phyloP scores from a whole-genome alignment of 1,140 invertebrate genomes.

The Linepithema humile region DNA sequence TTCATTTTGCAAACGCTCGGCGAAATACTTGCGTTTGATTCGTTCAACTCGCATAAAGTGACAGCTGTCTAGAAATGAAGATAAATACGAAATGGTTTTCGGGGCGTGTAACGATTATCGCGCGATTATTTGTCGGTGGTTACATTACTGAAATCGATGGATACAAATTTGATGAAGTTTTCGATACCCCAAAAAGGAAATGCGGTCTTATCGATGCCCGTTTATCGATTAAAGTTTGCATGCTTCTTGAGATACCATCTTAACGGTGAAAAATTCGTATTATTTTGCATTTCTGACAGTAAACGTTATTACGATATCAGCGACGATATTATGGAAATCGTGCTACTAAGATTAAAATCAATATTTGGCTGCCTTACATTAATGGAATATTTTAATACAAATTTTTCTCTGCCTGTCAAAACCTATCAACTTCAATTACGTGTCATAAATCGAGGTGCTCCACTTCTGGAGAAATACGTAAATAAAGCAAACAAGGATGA shows the following conservation, averaged over 20 bases:
- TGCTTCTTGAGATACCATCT: conserved; percentile 29
- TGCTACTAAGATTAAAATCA: not conserved
- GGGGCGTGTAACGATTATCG: conserved; percentile 49
- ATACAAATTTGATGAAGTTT: conserved; percentile 32
- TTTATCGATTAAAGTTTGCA: conserved; percentile 18
- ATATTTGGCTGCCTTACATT: conserved; percentile 18
- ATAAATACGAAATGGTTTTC: conserved; percentile 42
- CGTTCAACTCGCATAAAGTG: not conserved
- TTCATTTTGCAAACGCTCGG: not conserved
- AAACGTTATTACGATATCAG: conserved; percentile 1
- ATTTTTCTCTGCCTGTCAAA: conserved; percentile 1
- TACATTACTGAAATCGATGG: conserved; percentile 3
- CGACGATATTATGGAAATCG: conserved; percentile 21
- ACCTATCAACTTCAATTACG: not conserved
- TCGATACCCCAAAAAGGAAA: conserved; percentile 29
- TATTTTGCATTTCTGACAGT: not conserved
- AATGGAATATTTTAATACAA: conserved; percentile 9
- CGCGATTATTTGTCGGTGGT: conserved; percentile 36
- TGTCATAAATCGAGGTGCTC: not conserved
- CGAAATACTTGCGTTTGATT: not conserved
- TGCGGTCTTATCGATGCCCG: conserved; percentile 12
- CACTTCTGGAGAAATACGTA: not conserved
- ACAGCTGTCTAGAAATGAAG: conserved; percentile 50
- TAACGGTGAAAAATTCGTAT: not conserved
- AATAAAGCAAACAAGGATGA: too few species aligned